Base-by-base conservation (phyloP, 2,888 invertebrate species). In the Pollenia griseotomentosa region DNA sequence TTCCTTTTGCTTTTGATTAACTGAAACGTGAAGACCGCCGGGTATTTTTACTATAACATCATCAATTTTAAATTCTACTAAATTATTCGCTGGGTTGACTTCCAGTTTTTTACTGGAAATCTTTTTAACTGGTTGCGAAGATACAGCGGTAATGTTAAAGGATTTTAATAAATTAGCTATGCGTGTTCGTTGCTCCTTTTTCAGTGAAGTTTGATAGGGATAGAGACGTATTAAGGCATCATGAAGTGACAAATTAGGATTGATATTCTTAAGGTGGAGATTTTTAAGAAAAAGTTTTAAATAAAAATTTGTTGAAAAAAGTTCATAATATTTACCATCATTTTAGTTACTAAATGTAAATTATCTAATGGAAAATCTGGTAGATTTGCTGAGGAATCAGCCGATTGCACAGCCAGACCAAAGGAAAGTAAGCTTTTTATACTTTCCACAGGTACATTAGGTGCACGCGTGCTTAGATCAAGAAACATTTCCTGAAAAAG, bases 311-410 rank as follows among this genome's bases (percentile, higher is more conserved):
- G 33, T 53, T 8, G 12, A 16, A 55, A 40, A 16, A 11, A 4
- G 51, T 16, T 12, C 1, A 14, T 42, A 33, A 12, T 5, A 14
- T 8, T 78, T 89, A 92, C 93, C 92, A 93, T 89, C 89, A 92
- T 92, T 86, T 88, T 89, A 0, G 96, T 96, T 46, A 96, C 95
- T 7, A 95, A 92, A 0, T 94, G 93, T 70, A 98, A 93, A 93
- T 96, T 97, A 91, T 98, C 97, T 2, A 98, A 92, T 0, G 99
- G 99, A 92, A 99, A 98, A 94, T 98, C 98, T 0, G 98, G 98
- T 82, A 99, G 93, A 79, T 96, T 90, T 0, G 91, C 86, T 6
- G 94, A 92, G 65, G 97, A 95, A 92, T 98, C 98, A 8, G 96
- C 95, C 19, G 96, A 96, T 89, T 96, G 94, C 77, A 98, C 94